These are phyloP conservation scores for Drosophila cardini DNA, from an alignment of 1,140 invertebrate species.

Conservation along the genomic window DNA sequence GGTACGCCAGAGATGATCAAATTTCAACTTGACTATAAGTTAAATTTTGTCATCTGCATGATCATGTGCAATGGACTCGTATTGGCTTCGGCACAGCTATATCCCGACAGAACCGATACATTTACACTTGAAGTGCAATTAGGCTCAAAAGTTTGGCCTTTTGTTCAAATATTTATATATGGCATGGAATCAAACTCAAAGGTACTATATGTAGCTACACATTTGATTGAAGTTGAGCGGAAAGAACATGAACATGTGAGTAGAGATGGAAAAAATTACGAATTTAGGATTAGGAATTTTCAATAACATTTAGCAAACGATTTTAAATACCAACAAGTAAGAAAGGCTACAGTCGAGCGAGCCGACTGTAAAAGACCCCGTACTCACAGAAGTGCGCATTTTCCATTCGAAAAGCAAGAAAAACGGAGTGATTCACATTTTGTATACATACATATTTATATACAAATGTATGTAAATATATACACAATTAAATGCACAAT, in stretches of 20 bases:
- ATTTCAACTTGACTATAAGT: neutral
- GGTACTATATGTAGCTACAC: neutral
- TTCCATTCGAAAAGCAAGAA: no score
- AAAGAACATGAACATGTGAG: slow-evolving; percentile 9
- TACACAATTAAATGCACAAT: no score
- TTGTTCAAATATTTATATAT: slow-evolving; percentile 22
- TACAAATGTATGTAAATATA: no score
- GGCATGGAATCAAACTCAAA: slow-evolving; percentile 4
- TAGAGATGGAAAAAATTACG: no score
- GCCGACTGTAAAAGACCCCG: no score
- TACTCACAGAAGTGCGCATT: no score
- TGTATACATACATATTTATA: no score
- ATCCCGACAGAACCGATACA: neutral
- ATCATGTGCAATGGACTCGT: slow-evolving; percentile 28
- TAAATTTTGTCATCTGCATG: neutral
- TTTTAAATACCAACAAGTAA: no score
- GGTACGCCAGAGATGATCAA: neutral
- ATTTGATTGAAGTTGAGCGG: neutral
- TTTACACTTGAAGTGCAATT: slow-evolving; percentile 2
- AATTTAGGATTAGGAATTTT: no score
- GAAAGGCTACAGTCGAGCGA: no score
- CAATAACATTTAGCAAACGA: no score
- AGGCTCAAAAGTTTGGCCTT: slow-evolving; percentile 11
- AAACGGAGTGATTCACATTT: no score
- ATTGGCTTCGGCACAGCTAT: neutral